These are phyloP conservation scores for Enteromius unitaeniatus DNA, from an alignment of 2,797 vertebrate genomes.

Conservation along the genomic window DNA sequence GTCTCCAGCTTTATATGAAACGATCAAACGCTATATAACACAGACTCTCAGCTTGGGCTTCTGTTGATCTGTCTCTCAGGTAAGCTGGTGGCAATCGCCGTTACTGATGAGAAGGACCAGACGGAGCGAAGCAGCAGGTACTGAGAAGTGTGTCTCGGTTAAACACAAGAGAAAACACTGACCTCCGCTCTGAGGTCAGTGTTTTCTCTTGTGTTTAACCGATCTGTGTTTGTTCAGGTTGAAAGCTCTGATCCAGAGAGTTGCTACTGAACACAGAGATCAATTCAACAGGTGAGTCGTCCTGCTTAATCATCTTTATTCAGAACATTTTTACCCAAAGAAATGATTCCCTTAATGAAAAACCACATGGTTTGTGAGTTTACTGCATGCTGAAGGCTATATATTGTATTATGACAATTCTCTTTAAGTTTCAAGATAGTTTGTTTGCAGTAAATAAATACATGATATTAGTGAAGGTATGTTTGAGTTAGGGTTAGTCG, in stretches of 20 bases:
- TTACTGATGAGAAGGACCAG: slow-evolving; percentile 93
- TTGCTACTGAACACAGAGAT: slow-evolving; percentile 90
- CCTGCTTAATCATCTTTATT: not conserved
- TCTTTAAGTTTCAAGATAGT: too few species aligned
- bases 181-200: not conserved
- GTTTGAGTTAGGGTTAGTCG: not conserved
- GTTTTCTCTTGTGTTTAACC: not conserved
- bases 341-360: not conserved
- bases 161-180: too few species aligned
- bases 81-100: slow-evolving; percentile 93
- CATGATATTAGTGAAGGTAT: not conserved
- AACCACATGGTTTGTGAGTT: not conserved
- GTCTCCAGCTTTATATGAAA: not conserved
- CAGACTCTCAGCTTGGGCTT: not conserved
- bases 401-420: not conserved
- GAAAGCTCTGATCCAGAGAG: slow-evolving; percentile 90
- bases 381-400: not conserved
- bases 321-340: not conserved
- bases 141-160: slow-evolving; percentile 48
- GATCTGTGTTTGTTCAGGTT: slow-evolving; percentile 78
- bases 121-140: slow-evolving; percentile 91
- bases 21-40: not conserved
- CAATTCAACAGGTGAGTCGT: slow-evolving; percentile 88
- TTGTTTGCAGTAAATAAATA: not conserved
- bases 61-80: slow-evolving; percentile 77